Base-by-base conservation (phyloP, 2,113 vertebrate genomes). In the Psettodes erumei region DNA sequence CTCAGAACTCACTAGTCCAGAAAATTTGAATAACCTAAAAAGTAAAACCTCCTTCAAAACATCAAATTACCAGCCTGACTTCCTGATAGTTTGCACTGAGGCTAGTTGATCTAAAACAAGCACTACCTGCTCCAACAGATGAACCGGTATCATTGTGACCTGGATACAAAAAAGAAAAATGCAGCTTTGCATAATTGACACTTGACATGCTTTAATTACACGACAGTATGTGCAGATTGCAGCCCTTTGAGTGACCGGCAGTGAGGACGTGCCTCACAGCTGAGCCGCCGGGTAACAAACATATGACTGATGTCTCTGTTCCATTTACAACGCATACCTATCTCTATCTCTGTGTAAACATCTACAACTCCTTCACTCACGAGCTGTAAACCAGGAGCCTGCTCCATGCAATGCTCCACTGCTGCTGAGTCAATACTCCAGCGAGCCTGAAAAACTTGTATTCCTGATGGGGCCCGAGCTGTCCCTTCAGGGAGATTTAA, bases 321-420 rank as follows among this genome's bases (percentile, higher is more conserved):
- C 40, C 38, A 65, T 51, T 60, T 33, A 58, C 59, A 18, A 70
- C 8, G 6, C 55, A 55, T 37, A 75, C 63, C 54, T 48, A 11
- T 19, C 27, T 43, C 38, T 35, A 37, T 56, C 30, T 59, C 61
- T 73, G 77, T 67, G 71, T 42, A 84, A 86, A 83, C 71, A 84
- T 25, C 50, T 32, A 38, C 73, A 68, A 2, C 53, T 85, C 63
- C 42, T 77, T 27, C 61, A 15, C 74, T 61, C 35, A 35, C 60
- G 45, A 23, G 70, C 37, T 27, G 55, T 53, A 66, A 79, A 75
- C 47, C 59, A 74, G 42, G 18, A 60, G 16, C 32, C 12, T 33
- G 51, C 33, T 62, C 53, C 38, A 37, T 15, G 58, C 11, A 4
- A 59, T 18, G 38, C 37, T 55, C 2, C 25, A 27, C 61, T 47